Evolutionary conservation across 2,113 vertebrate genomes (phyloP).

Genomic region (Saimiri boliviensis): DNA sequence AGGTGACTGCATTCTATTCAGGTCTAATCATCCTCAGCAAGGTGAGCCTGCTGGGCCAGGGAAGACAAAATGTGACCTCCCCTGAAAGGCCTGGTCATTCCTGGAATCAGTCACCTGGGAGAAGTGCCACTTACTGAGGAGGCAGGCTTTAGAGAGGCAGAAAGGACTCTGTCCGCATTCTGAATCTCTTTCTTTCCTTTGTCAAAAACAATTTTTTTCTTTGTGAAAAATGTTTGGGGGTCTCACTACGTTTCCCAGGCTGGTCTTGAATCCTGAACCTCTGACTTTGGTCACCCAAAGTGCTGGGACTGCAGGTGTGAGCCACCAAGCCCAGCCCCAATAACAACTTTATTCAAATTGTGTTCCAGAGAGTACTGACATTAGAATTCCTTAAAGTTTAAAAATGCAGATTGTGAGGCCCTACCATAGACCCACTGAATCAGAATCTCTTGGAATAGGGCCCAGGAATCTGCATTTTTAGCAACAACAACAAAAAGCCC

Average conservation of each 20-base stretch:
- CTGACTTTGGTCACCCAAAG: no score
- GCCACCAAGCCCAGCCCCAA: neutral
- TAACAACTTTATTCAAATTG: neutral
- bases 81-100: neutral
- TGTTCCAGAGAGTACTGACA: neutral
- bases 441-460: neutral
- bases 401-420: neutral
- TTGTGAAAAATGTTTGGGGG: no score
- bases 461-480: neutral
- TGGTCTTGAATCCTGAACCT: no score
- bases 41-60: neutral
- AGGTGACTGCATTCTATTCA: neutral
- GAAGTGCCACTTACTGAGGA: neutral
- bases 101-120: neutral
- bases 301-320: no score
- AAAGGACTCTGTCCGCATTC: neutral
- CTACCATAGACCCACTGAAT: neutral
- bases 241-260: no score
- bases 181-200: neutral
- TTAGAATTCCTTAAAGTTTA: neutral
- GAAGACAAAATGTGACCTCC: neutral
- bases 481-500: neutral
- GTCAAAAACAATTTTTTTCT: neutral
- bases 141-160: neutral
- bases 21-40: neutral